Conservation (phyloP, 2,113 vertebrate species). For the Sinocyclocheilus rhinocerous region DNA sequence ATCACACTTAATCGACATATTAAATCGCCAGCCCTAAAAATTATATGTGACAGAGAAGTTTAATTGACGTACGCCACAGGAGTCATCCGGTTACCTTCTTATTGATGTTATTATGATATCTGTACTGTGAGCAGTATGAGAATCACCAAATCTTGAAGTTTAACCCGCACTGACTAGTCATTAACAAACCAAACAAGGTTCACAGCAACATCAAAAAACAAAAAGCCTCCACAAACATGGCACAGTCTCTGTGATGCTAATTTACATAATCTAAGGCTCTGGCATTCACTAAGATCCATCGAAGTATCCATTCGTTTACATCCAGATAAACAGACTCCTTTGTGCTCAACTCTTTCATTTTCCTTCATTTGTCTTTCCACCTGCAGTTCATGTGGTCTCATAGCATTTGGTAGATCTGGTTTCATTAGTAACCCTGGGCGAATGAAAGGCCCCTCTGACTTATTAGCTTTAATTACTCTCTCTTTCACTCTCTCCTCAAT, state of each 20-base stretch:
- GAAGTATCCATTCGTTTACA: neutral
- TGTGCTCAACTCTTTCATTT: slow-evolving; percentile 11
- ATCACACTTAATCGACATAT: neutral
- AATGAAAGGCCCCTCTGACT: slow-evolving; percentile 46
- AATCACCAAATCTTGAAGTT: neutral
- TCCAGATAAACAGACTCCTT: neutral
- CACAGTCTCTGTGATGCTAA: neutral
- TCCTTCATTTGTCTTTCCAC: slow-evolving; percentile 37
- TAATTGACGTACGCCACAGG: neutral
- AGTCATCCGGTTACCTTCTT: neutral
- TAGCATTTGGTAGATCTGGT: neutral
- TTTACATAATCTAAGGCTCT: neutral
- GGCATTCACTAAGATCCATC: neutral
- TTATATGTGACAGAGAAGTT: too few relatives aligned
- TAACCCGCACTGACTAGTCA: neutral
- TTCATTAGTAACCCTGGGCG: slow-evolving; percentile 38
- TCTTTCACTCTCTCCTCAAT: slow-evolving; percentile 30
- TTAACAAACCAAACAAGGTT: neutral
- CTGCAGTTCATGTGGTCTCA: slow-evolving; percentile 1
- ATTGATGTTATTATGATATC: neutral
- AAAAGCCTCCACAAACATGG: neutral
- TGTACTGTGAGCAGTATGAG: neutral
- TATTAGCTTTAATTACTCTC: slow-evolving; percentile 54
- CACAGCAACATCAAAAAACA: neutral
- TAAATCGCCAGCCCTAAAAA: neutral